phyloP scores from a whole-genome alignment of 2,888 invertebrate genomes.

The Bruchidius siliquastri region DNA sequence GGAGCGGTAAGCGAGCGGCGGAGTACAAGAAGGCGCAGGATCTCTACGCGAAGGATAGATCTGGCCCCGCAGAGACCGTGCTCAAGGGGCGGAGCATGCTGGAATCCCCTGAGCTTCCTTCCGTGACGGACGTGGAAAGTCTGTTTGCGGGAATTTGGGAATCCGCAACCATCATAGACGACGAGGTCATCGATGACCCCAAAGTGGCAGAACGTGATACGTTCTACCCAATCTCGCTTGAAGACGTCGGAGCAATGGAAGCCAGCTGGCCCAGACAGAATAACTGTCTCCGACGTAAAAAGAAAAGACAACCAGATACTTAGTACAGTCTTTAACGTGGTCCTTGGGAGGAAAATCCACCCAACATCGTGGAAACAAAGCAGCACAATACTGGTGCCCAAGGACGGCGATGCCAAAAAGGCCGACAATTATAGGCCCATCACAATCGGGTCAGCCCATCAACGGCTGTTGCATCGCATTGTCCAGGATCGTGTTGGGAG shows the following conservation, averaged over 20 bases:
- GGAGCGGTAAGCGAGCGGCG: too few relatives aligned
- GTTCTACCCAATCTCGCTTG: background rate
- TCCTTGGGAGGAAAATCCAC: conserved; percentile 2
- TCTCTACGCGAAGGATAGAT: conserved; percentile 9
- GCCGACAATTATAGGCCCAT: conserved; percentile 31
- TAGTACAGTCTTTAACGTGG: background rate
- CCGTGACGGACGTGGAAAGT: background rate
- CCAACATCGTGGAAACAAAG: background rate
- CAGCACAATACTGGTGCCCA: conserved; percentile 10
- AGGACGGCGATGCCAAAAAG: conserved; percentile 3
- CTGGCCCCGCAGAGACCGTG: background rate
- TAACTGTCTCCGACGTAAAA: background rate
- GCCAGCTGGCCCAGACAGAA: conserved; percentile 2
- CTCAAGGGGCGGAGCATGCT: background rate
- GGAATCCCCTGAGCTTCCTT: background rate
- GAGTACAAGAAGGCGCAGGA: too few relatives aligned
- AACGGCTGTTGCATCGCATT: conserved; percentile 27
- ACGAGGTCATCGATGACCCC: background rate
- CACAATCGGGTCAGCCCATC: conserved; percentile 27
- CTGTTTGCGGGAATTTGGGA: background rate
- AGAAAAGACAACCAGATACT: background rate
- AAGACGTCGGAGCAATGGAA: background rate
- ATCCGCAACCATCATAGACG: background rate
- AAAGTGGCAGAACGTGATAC: background rate
- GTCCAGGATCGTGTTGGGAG: conserved; percentile 16